Conservation (phyloP, 92 coral and sea anemone species). For the Montipora capitata region DNA sequence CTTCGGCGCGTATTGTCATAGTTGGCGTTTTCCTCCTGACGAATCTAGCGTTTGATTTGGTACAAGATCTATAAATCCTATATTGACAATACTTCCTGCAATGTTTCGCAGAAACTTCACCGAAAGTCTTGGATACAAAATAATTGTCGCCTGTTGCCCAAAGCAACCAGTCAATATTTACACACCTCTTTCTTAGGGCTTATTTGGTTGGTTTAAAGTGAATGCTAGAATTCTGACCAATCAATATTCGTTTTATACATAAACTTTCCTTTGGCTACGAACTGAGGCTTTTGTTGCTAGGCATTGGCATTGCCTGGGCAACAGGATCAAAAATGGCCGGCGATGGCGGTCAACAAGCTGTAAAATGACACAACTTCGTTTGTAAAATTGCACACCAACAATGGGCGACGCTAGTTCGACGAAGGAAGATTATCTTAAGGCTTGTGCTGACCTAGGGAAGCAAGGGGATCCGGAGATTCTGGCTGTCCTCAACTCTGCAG, state of each 20-base stretch:
- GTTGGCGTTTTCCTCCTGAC: neutral
- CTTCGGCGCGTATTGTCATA: conserved; percentile 81
- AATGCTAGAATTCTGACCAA: neutral
- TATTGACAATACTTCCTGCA: neutral
- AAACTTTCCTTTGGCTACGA: neutral
- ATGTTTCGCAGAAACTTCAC: neutral
- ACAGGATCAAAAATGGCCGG: conserved; percentile 54
- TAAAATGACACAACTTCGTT: neutral
- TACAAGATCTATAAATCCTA: neutral
- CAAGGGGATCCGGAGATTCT: conserved; percentile 87
- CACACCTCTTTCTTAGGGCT: neutral
- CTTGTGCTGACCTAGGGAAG: conserved; percentile 81
- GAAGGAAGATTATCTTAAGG: conserved; percentile 85
- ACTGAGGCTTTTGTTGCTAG: conserved; percentile 30
- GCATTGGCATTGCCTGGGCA: conserved; percentile 1
- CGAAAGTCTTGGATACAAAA: neutral
- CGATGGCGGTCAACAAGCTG: neutral
- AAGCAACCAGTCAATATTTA: conserved; percentile 90
- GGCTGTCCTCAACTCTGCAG: conserved; percentile 86
- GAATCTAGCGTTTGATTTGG: neutral
- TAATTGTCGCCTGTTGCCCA: conserved; percentile 7
- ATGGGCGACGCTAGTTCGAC: conserved; percentile 95
- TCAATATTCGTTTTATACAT: conserved; percentile 10
- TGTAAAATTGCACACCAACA: neutral
- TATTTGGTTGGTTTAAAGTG: conserved; percentile 6